Evolutionary conservation across 1,140 invertebrate species (phyloP).

Genomic region (Cheumatopsyche charites): DNA sequence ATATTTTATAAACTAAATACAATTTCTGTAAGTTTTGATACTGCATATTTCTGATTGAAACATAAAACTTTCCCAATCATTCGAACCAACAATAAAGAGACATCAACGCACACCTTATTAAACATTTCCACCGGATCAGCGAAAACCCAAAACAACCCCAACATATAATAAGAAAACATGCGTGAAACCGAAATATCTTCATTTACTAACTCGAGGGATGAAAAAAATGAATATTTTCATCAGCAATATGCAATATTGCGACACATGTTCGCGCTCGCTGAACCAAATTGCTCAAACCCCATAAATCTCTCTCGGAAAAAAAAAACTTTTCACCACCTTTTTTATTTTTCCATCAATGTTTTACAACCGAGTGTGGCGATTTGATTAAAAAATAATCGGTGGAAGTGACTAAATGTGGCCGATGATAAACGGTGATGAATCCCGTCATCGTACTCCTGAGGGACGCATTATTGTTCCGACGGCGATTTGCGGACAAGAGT

Average conservation of each 20-base stretch:
- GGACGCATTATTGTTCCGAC: slow-evolving; percentile 43
- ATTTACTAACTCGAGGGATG: not conserved
- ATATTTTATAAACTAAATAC: too few species aligned
- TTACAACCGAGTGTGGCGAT: not conserved
- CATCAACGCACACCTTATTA: not conserved
- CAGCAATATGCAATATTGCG: not conserved
- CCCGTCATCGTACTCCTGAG: not conserved
- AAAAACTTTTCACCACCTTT: too few species aligned
- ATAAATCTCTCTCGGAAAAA: too few species aligned
- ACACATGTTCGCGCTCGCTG: not conserved
- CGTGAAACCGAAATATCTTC: not conserved
- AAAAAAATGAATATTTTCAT: not conserved
- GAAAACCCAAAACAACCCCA: not conserved
- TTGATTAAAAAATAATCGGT: slow-evolving; percentile 35
- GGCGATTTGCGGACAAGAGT: slow-evolving; percentile 38
- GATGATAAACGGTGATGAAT: slow-evolving; percentile 15
- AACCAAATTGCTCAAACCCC: too few species aligned
- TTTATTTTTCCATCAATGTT: too few species aligned
- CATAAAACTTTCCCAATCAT: too few species aligned
- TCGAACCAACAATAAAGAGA: too few species aligned
- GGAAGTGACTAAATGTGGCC: slow-evolving; percentile 19
- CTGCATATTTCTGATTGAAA: too few species aligned
- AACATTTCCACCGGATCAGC: not conserved
- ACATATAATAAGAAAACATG: not conserved
- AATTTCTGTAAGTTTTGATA: too few species aligned